These are phyloP conservation scores for Rachycentron canadum DNA, from an alignment of 2,797 vertebrate genomes.

Conservation along the genomic window DNA sequence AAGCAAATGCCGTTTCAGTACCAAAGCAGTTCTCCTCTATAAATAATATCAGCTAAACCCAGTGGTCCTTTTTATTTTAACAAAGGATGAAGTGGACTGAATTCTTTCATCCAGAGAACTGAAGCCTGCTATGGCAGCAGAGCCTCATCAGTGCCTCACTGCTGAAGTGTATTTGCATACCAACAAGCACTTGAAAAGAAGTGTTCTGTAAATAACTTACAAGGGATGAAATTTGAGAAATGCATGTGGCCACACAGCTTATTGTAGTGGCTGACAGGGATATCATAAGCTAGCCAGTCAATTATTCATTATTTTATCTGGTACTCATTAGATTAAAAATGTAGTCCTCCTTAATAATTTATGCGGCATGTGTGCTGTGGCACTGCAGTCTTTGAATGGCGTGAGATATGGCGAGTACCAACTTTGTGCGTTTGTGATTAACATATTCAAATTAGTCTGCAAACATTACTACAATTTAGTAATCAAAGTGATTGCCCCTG, in stretches of 20 bases:
- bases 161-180: constrained; percentile 60
- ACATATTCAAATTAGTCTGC: constrained; percentile 71
- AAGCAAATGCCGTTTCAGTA: constrained; percentile 48
- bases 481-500: constrained; percentile 75
- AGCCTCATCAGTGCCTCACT: constrained; percentile 49
- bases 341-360: constrained; percentile 68
- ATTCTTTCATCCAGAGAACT: constrained; percentile 64
- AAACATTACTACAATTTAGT: constrained; percentile 73
- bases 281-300: constrained; percentile 67
- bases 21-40: constrained; percentile 58
- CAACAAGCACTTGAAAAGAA: constrained; percentile 63
- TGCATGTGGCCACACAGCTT: constrained; percentile 37
- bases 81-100: constrained; percentile 65
- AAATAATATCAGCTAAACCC: constrained; percentile 66
- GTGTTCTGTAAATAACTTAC: constrained; percentile 64
- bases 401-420: constrained; percentile 15
- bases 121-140: constrained; percentile 48
- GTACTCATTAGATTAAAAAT: constrained; percentile 75
- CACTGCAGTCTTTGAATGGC: constrained; percentile 38
- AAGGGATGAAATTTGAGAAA: constrained; percentile 58
- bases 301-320: constrained; percentile 77
- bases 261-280: constrained; percentile 66
- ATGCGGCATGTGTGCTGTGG: constrained; percentile 38
- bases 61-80: constrained; percentile 62
- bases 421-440: constrained; percentile 59